Evolutionary conservation across 1,140 invertebrate species (phyloP), one percentile per base, ranked within the genome.

Genomic region (Cyclargus thomasi): DNA sequence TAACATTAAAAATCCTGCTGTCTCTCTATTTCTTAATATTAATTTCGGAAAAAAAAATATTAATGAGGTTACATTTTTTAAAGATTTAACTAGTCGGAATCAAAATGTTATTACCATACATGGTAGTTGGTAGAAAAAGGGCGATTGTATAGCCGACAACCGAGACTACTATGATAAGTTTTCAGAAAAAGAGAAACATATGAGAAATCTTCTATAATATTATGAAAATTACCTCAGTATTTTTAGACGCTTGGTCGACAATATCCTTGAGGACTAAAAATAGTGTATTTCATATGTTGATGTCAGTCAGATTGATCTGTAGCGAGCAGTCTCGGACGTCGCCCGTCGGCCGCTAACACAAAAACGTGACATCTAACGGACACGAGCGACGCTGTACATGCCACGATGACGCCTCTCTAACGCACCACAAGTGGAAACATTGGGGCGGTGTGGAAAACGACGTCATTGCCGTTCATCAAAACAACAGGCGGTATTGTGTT

Each of bases 301-400:
- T 59, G 21, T 20, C 7, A 47, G 29, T 17, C 17, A 17, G 53
- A 66, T 57, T 57, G 65, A 66, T 59, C 65, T 57, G 65, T 66
- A 53, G 23, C 65, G 65, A 66, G 55, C 65, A 66, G 65, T 47
- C 7, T 59, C 78, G 82, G 79, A 81, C 80, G 81, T 76, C 74
- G 74, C 74, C 74, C 76, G 77, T 80, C 74, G 78, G 82, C 81
- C 79, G 76, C 85, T 83, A 86, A 89, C 86, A 88, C 76, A 80
- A 77, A 86, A 73, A 88, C 82, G 79, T 80, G 78, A 87, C 83
- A 88, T 82, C 87, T 88, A 88, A 82, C 83, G 78, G 80, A 86
- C 79, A 80, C 78, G 80, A 82, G 76, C 80, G 80, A 74, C 78
- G 79, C 72, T 76, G 74, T 73, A 79, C 72, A 86, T 88, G 85